A percentile compares a stretch with the other conserved stretches of the same genome.
Evolutionary conservation across 2,113 vertebrate genomes (phyloP).

Genomic region (Maccullochella peelii): DNA sequence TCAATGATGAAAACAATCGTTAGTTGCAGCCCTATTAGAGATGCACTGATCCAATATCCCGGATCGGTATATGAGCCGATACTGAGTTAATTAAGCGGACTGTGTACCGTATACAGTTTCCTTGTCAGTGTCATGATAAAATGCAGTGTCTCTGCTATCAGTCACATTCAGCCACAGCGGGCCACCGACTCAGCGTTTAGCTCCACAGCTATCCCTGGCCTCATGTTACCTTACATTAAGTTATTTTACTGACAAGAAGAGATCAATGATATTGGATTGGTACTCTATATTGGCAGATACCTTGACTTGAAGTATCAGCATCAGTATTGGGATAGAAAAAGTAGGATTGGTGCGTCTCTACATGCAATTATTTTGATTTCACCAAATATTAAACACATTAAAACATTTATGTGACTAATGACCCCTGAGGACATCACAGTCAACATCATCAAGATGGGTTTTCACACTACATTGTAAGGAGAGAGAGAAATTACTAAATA

Average conservation of each 20-base stretch:
- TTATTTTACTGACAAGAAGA: neutral
- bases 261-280: no score
- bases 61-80: no score
- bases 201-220: neutral
- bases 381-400: neutral
- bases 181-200: neutral
- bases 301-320: neutral
- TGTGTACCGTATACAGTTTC: neutral
- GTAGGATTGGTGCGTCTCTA: neutral
- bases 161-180: neutral
- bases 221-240: neutral
- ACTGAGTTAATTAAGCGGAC: neutral
- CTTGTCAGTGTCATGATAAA: neutral
- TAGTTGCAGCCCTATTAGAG: neutral
- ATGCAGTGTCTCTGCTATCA: neutral
- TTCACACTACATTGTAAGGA: neutral
- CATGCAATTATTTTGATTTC: neutral
- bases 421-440: neutral
- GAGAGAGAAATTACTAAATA: no score
- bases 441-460: neutral
- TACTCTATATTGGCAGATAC: neutral
- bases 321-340: neutral
- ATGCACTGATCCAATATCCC: no score
- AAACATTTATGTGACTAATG: neutral
- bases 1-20: neutral